Conservation (phyloP, 2,797 vertebrate genomes). For the Rallus crepitans region DNA sequence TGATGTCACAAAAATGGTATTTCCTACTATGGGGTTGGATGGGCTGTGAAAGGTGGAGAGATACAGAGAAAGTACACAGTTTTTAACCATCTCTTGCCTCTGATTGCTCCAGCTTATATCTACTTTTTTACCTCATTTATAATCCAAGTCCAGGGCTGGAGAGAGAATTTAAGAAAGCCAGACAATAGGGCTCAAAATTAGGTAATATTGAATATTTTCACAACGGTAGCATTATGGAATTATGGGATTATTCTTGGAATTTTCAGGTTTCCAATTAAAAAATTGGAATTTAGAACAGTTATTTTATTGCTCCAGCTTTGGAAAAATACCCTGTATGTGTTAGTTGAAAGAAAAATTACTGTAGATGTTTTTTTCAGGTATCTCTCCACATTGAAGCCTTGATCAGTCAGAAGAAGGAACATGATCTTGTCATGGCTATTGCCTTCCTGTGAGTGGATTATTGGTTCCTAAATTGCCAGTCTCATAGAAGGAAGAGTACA, state of each 20-base stretch:
- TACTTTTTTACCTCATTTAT: not conserved
- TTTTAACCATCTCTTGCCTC: not conserved
- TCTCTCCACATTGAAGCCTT: not conserved
- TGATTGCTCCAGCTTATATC: not conserved
- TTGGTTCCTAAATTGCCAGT: not conserved
- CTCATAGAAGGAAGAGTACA: not conserved
- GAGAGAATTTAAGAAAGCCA: not conserved
- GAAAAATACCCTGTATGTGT: not conserved
- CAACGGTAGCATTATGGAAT: not conserved
- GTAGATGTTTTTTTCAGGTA: not conserved
- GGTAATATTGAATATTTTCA: not conserved
- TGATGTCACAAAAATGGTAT: not conserved
- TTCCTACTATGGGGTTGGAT: rapidly evolving
- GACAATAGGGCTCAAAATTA: not conserved
- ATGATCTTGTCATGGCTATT: not conserved
- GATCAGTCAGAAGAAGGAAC: not conserved
- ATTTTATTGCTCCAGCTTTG: not conserved
- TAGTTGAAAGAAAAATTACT: not conserved
- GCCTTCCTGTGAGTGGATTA: not conserved
- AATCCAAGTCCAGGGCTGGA: rapidly evolving
- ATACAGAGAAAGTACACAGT: not conserved
- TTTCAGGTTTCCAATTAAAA: not conserved
- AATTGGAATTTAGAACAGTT: not conserved
- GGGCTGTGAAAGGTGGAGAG: not conserved
- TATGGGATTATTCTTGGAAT: not conserved